Conservation (phyloP, 1,140 invertebrate species). For the Telenomus remus region DNA sequence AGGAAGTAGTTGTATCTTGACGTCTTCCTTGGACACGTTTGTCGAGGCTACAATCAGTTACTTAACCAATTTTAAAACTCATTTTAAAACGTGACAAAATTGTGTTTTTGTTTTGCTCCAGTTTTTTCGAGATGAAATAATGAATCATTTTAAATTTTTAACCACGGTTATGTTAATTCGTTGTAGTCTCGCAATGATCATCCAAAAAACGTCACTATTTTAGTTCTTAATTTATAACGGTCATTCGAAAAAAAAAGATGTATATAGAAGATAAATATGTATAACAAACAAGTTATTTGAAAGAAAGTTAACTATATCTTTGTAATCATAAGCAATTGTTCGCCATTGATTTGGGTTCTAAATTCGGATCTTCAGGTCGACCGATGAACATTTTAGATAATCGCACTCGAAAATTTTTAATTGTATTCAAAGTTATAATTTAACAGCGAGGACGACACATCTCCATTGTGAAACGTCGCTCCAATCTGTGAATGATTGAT, state of each 20-base stretch:
- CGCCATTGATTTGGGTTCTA: too few relatives aligned
- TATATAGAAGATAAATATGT: slow-evolving; percentile 1
- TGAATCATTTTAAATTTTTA: too few relatives aligned
- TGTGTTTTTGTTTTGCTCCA: too few relatives aligned
- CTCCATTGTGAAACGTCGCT: too few relatives aligned
- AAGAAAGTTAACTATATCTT: slow-evolving; percentile 14
- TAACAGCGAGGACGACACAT: too few relatives aligned
- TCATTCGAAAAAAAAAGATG: neutral
- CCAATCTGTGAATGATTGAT: slow-evolving; percentile 1
- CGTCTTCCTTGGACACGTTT: slow-evolving; percentile 23
- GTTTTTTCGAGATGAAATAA: too few relatives aligned
- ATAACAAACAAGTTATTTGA: slow-evolving; percentile 8
- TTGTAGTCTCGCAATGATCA: neutral
- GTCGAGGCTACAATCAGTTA: slow-evolving; percentile 2
- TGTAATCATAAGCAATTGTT: slow-evolving; percentile 19
- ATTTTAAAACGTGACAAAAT: too few relatives aligned
- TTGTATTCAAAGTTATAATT: too few relatives aligned
- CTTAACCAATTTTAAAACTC: neutral
- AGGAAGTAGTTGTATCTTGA: slow-evolving; percentile 13
- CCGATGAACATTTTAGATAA: too few relatives aligned
- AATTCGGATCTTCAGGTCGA: too few relatives aligned
- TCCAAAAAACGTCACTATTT: slow-evolving; percentile 5
- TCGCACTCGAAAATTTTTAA: too few relatives aligned
- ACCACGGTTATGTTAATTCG: too few relatives aligned
- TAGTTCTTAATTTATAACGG: neutral